Evolutionary conservation across 2,888 invertebrate genomes (phyloP).

Genomic region (Microctonus hyperodae): DNA sequence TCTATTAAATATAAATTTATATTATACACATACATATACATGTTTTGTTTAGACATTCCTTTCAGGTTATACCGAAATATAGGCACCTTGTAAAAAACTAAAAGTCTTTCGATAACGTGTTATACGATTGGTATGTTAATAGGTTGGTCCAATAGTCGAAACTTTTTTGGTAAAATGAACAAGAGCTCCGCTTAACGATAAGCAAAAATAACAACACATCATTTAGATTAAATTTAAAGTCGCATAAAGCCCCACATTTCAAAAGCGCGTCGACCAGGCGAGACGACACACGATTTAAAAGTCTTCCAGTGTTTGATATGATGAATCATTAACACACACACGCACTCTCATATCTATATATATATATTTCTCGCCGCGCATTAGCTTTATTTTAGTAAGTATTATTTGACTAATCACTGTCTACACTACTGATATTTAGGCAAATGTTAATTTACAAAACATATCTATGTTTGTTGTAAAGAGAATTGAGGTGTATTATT

Average conservation of each 20-base stretch:
- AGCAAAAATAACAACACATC: slow-evolving; percentile 56
- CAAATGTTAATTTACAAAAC: too few species aligned
- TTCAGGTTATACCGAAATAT: background rate
- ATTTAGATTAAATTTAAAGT: slow-evolving; percentile 54
- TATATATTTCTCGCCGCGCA: too few species aligned
- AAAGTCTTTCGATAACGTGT: background rate
- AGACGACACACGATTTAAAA: slow-evolving; percentile 37
- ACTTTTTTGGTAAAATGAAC: slow-evolving; percentile 19
- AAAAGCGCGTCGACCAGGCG: slow-evolving; percentile 45
- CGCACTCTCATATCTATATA: background rate
- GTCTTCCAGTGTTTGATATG: too few species aligned
- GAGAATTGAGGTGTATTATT: too few species aligned
- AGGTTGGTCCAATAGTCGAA: background rate
- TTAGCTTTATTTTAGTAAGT: too few species aligned
- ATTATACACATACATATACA: background rate
- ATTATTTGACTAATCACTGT: too few species aligned
- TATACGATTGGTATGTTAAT: background rate
- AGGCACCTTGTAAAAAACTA: background rate
- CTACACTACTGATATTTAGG: too few species aligned
- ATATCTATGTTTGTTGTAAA: too few species aligned
- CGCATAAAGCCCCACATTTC: slow-evolving; percentile 36
- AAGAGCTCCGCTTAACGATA: slow-evolving; percentile 54
- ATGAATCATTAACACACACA: too few species aligned
- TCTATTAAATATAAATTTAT: background rate
- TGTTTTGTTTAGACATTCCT: background rate